Evolutionary conservation across 53 echinoderm and acorn worm genomes (phyloP).

Genomic region (Paracentrotus lividus): DNA sequence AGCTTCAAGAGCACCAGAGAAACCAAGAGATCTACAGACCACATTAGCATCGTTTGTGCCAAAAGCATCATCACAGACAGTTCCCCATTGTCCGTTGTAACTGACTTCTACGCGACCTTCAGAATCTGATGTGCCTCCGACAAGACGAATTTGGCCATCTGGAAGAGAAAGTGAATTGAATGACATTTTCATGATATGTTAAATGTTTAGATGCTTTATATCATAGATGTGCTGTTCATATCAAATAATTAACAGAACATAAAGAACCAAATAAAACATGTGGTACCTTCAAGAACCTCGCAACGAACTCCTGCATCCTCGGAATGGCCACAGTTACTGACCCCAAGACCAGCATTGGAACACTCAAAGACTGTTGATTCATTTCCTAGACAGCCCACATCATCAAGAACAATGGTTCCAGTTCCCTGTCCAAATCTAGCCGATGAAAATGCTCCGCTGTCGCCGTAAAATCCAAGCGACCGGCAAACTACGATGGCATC

Average conservation of each 20-base stretch:
- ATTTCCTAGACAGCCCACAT: neutral
- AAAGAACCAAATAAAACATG: neutral
- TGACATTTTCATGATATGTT: no score
- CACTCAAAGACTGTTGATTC: conserved; percentile 10
- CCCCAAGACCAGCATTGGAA: neutral
- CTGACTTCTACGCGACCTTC: neutral
- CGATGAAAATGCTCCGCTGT: neutral
- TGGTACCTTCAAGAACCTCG: neutral
- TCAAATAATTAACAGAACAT: no score
- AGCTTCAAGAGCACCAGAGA: neutral
- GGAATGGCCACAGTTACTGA: conserved; percentile 17
- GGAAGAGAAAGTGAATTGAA: neutral
- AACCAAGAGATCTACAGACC: conserved; percentile 34
- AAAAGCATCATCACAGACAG: neutral
- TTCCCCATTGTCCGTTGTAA: neutral
- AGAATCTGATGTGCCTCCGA: neutral
- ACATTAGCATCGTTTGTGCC: neutral
- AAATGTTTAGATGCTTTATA: no score
- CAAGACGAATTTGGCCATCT: neutral
- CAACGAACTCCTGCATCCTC: conserved; percentile 52
- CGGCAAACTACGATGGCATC: conserved; percentile 39
- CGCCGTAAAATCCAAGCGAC: conserved; percentile 2
- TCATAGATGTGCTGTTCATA: no score
- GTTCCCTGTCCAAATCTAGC: conserved; percentile 30
- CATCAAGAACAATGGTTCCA: conserved; percentile 52